Evolutionary conservation across 2,888 invertebrate genomes (phyloP).

Genomic region (Hylaea fasciaria): DNA sequence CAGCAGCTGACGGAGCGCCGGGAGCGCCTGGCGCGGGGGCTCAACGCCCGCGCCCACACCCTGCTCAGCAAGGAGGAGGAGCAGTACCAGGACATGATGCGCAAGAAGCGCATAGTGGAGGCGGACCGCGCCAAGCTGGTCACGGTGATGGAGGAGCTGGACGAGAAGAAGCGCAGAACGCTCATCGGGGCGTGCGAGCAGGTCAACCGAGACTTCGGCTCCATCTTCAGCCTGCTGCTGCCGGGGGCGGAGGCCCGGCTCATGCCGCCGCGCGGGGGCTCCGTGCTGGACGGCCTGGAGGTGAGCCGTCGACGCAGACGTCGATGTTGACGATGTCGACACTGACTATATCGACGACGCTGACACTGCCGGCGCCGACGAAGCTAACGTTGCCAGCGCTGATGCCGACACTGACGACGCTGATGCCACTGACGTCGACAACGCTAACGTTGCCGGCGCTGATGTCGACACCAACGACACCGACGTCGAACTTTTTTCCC

Average conservation of each 20-base stretch:
- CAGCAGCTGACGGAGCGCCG: slow-evolving; percentile 84
- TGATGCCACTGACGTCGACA: no score
- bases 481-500: no score
- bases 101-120: slow-evolving; percentile 89
- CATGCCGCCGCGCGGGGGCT: slow-evolving; percentile 89
- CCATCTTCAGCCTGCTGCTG: slow-evolving; percentile 95
- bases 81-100: slow-evolving; percentile 88
- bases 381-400: no score
- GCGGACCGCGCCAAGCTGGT: slow-evolving; percentile 90
- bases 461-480: no score
- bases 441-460: no score
- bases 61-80: slow-evolving; percentile 86
- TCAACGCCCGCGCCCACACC: slow-evolving; percentile 91
- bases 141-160: slow-evolving; percentile 93
- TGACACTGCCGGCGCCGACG: no score
- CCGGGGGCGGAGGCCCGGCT: slow-evolving; percentile 96
- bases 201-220: slow-evolving; percentile 96
- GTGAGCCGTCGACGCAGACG: slow-evolving; percentile 77
- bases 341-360: no score
- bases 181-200: slow-evolving; percentile 92
- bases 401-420: no score
- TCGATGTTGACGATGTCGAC: no score
- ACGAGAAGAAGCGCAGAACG: slow-evolving; percentile 95
- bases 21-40: slow-evolving; percentile 86
- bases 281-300: slow-evolving; percentile 94